Base-by-base conservation (phyloP, 2,113 vertebrate species). In the Tenrec ecaudatus region DNA sequence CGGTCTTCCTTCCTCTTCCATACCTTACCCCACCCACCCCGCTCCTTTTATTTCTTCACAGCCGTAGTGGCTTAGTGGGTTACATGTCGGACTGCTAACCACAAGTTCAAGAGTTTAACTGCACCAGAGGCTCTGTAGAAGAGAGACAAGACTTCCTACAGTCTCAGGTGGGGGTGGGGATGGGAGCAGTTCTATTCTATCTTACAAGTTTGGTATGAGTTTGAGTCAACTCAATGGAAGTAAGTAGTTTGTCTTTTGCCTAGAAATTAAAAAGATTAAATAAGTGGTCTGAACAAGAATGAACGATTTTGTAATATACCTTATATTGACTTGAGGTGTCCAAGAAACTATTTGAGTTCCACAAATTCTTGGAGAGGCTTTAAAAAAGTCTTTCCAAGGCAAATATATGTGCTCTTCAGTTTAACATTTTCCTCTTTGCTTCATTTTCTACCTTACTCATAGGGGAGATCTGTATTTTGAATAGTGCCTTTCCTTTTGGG, bases 391-490 rank as follows among this genome's bases (percentile, higher is more conserved):
- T 90, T 88, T 23, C 36, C 84, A 31, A 81, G 66, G 81, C 31
- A 83, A 82, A 60, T 25, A 10, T 5, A 83, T 36, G 82, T 3
- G 75, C 86, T 89, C 60, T 93, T 95, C 31, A 58, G 33, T 79
- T 73, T 80, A 66, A 60, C 57, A 80, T 75, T 85, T 89, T 38
- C 7, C 40, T 88, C 40, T 36, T 60, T 9, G 3, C 33, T 85
- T 17, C 23, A 8, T 73, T 82, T 82, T 27, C 16, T 75, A 20
- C 6, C 38, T 69, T 66, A 88, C n/a, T 92, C 31, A 71, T 7
- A 69, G 68, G 31, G 14, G 58, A 60, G 94, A 80, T 33, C 36
- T 15, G 17, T 68, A 43, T 90, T 94, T 88, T 38, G 23, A 90
- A 93, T 22, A 69, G 53, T 22, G 71, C 81, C 64, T 20, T 17